Conservation (phyloP, 2,797 vertebrate species). For the Molothrus ater region DNA sequence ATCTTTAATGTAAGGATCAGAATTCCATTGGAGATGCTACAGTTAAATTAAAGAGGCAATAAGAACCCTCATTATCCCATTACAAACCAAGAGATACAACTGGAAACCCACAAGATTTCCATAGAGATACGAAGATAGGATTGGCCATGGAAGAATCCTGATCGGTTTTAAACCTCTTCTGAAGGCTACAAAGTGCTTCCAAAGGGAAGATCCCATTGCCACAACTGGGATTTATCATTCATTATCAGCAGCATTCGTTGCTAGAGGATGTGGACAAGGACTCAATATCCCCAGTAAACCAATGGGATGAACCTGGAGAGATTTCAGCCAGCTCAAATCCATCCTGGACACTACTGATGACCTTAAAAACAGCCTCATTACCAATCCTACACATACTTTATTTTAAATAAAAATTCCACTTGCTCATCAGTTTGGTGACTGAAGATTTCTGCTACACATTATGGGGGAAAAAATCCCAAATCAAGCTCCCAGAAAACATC, state of each 20-base stretch:
- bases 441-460: conserved; percentile 4
- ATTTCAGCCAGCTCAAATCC: neutral
- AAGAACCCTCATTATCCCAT: conserved; percentile 50
- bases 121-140: neutral
- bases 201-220: neutral
- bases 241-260: accelerated
- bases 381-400: neutral
- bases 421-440: conserved; percentile 17
- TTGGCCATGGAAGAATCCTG: neutral
- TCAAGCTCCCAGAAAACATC: conserved; percentile 60
- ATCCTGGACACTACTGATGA: neutral
- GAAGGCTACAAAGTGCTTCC: neutral
- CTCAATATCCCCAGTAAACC: neutral
- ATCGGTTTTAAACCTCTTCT: neutral
- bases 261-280: neutral
- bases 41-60: conserved; percentile 41
- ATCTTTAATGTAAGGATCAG: neutral
- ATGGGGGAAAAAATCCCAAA: conserved; percentile 15
- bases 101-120: conserved; percentile 27
- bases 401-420: neutral
- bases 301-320: accelerated
- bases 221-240: neutral
- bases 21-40: conserved; percentile 2
- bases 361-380: neutral
- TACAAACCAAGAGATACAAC: neutral